Evolutionary conservation across 2,113 vertebrate species (phyloP).

Genomic region (Poicephalus gulielmi): DNA sequence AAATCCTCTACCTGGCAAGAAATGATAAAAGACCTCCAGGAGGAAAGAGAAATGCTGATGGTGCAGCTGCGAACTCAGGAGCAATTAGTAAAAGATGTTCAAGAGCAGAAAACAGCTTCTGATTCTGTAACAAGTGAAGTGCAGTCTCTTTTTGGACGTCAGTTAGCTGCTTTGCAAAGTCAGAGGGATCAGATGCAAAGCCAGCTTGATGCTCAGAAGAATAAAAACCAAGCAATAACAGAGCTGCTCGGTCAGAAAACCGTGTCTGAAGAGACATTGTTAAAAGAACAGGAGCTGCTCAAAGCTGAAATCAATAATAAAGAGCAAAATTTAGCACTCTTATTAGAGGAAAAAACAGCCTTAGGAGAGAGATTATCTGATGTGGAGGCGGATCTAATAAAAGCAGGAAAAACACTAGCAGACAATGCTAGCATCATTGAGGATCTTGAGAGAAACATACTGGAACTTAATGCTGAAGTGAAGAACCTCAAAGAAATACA

Average conservation of each 20-base stretch:
- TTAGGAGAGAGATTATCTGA: constrained; percentile 66
- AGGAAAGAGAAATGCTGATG: constrained; percentile 55
- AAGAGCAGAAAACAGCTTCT: constrained; percentile 63
- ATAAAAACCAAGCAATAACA: constrained; percentile 47
- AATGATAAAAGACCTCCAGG: constrained; percentile 59
- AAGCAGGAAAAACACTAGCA: constrained; percentile 25
- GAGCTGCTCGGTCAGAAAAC: constrained; percentile 70
- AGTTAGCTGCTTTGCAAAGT: constrained; percentile 54
- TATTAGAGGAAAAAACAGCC: constrained; percentile 68
- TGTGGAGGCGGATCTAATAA: constrained; percentile 59
- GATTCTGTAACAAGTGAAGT: constrained; percentile 44
- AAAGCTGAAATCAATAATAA: constrained; percentile 64
- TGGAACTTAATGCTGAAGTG: constrained; percentile 67
- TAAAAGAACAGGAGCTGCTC: constrained; percentile 60
- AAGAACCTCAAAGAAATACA: constrained; percentile 71
- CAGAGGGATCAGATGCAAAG: constrained; percentile 59
- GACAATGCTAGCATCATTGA: constrained; percentile 52
- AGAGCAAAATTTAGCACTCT: constrained; percentile 38
- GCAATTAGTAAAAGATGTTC: constrained; percentile 64
- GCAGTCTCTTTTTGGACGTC: constrained; percentile 48
- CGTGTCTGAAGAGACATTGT: background rate
- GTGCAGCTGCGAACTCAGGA: constrained; percentile 69
- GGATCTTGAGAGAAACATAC: constrained; percentile 63
- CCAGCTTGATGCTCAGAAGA: constrained; percentile 64
- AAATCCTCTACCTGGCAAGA: constrained; percentile 3